Evolutionary conservation across 92 coral and sea anemone genomes (phyloP), one percentile per base, ranked within the genome.

Genomic region (Nematostella vectensis): DNA sequence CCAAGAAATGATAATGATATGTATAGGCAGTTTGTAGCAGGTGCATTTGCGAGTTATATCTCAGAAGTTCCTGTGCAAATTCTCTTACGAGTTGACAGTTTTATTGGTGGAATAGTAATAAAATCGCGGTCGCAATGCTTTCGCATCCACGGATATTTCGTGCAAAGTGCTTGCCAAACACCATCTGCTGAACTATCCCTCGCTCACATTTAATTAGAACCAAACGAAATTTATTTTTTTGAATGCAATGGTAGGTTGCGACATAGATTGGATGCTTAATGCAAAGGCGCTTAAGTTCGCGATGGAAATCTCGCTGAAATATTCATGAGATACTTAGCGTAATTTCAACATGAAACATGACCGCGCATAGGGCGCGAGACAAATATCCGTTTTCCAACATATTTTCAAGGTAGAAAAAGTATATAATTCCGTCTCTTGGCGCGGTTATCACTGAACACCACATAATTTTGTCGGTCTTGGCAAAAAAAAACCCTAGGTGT

Each of bases 171-270:
- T n/a, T n/a, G n/a, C n/a, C 55, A 31, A 20, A 29, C 44, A 13
- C 0, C 27, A 22, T 25, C 62, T 54, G 11, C 20, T 8, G 25
- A 24, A 53, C 1, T 29, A 39, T 27, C 40, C 38, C 57, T 39
- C 18, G 53, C 47, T 27, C 17, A 54, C 33, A 29, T 45, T 45
- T 45, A 45, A 45, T 45, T 45, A 45, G 18, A 45, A 45, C 18
- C 18, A 9, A 45, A 45, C 51, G 53, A 55, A 66, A 55, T 64
- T 40, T 66, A 66, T 54, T 66, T 44, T 58, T n/a, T 50, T 36
- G 1, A 27, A 27, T 25, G 16, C 56, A 9, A 56, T 50, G 31
- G 63, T 54, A 28, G 55, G 25, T 19, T 29, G 45, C 30, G 43
- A 30, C 12, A n/a, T 16, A 66, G 55, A 66, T 66, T 66, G 48